phyloP scores from a whole-genome alignment of 2,797 vertebrate species.

The Stomatorhinus walkeri region DNA sequence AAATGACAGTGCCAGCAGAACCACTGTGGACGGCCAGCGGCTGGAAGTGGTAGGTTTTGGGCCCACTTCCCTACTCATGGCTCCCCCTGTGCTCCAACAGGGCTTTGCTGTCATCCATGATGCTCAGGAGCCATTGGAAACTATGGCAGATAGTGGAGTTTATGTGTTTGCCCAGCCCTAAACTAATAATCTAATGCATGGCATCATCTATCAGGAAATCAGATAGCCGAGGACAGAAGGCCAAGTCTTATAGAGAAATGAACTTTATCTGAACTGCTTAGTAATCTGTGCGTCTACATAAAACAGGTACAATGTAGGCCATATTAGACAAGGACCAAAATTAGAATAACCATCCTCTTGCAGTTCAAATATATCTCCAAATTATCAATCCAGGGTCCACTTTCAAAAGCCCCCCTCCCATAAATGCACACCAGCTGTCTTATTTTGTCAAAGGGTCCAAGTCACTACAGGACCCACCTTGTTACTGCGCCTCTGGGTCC shows the following conservation, averaged over 20 bases:
- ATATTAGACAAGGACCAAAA: background rate
- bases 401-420: background rate
- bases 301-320: background rate
- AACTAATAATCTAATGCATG: background rate
- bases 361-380: background rate
- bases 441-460: background rate
- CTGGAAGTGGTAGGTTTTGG: background rate
- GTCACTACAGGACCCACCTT: conserved; percentile 64
- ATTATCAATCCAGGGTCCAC: background rate
- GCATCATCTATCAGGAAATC: background rate
- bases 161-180: background rate
- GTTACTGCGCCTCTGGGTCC: conserved; percentile 79
- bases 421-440: background rate
- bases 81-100: background rate
- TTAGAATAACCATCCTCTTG: background rate
- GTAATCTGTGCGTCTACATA: background rate
- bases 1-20: background rate
- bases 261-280: background rate
- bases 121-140: background rate
- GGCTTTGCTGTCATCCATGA: background rate
- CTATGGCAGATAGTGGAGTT: background rate
- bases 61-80: background rate
- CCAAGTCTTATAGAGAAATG: background rate
- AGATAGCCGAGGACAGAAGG: background rate
- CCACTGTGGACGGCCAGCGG: background rate